These are phyloP conservation scores for Chlamydotis undulata DNA, from an alignment of 2,113 vertebrate species.

Conservation along the genomic window DNA sequence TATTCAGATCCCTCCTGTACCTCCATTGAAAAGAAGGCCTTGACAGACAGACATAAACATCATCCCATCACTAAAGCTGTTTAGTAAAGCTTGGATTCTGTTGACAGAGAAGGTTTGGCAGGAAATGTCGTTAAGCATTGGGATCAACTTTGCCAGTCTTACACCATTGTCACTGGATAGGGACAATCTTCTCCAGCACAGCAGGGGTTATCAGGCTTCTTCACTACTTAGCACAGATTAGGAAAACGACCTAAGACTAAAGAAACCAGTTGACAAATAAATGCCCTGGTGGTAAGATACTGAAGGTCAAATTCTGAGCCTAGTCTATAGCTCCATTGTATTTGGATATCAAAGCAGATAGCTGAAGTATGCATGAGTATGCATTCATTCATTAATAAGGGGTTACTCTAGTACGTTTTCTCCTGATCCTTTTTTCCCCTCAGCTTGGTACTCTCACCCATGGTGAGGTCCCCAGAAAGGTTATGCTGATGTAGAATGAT, in stretches of 20 bases:
- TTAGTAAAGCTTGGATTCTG: background rate
- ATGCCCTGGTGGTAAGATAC: background rate
- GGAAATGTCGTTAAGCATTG: background rate
- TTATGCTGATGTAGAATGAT: background rate
- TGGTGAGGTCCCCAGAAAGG: background rate
- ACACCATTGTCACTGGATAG: background rate
- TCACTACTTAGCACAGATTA: background rate
- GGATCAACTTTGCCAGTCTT: background rate
- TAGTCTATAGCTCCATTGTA: constrained; percentile 1
- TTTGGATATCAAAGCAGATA: constrained; percentile 47
- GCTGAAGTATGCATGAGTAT: constrained; percentile 23
- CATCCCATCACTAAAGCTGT: background rate
- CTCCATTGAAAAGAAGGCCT: background rate
- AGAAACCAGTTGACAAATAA: background rate
- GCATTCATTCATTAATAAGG: constrained; percentile 4
- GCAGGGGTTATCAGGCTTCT: background rate
- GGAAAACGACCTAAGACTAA: background rate
- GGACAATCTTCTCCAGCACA: background rate
- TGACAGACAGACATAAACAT: background rate
- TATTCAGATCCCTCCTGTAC: background rate
- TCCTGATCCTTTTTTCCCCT: background rate
- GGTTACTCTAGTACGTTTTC: background rate
- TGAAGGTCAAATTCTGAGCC: constrained; percentile 45
- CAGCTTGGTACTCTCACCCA: background rate
- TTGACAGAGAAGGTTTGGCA: background rate